These are phyloP conservation scores for Oreotrochilus melanogaster DNA, from an alignment of 2,113 vertebrate species.

Conservation along the genomic window DNA sequence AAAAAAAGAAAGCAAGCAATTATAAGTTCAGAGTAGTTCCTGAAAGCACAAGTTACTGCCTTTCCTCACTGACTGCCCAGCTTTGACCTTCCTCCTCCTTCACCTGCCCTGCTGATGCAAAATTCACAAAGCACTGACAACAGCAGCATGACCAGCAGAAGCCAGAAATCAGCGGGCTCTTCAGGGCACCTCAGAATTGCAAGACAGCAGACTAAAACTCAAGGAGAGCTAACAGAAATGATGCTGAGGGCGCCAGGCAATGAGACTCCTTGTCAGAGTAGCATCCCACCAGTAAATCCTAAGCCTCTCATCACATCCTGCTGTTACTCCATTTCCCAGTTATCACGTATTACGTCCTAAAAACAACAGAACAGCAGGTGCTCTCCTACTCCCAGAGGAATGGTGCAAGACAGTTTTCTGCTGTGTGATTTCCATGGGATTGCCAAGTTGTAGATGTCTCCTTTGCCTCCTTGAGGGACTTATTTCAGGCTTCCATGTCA, in stretches of 20 bases:
- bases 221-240: not conserved
- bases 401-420: not conserved
- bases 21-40: not conserved
- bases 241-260: not conserved
- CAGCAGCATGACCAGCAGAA: not conserved
- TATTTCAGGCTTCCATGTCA: not conserved
- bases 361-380: not conserved
- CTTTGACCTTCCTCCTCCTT: not conserved
- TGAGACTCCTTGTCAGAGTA: not conserved
- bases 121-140: not conserved
- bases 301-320: not conserved
- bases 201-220: not conserved
- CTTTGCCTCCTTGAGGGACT: not conserved
- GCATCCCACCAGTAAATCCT: not conserved
- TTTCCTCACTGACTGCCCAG: not conserved
- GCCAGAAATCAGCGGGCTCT: not conserved
- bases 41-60: not conserved
- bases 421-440: not conserved
- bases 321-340: not conserved
- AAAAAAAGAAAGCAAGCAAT: not conserved
- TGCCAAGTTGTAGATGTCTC: not conserved
- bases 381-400: not conserved
- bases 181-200: not conserved
- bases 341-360: not conserved
- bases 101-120: not conserved